A percentile compares a stretch with the other conserved stretches of the same genome.
Evolutionary conservation across 1,140 invertebrate genomes (phyloP).

Genomic region (Drosophila ogumai): DNA sequence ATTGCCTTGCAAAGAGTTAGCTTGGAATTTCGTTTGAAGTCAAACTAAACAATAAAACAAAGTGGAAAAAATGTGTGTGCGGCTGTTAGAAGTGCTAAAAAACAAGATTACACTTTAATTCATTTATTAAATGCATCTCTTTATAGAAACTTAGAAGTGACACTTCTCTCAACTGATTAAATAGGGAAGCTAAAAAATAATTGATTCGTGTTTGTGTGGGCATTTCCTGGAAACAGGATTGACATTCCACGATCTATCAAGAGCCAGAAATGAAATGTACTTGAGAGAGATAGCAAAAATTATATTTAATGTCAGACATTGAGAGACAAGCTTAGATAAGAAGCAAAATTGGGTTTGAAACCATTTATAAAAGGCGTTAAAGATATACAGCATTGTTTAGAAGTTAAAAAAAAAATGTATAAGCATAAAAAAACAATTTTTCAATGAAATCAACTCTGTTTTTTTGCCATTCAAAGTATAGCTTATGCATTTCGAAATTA

Average conservation of each 20-base stretch:
- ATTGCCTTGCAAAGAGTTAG: background rate
- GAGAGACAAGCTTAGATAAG: background rate
- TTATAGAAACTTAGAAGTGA: background rate
- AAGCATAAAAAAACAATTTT: background rate
- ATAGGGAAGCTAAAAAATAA: conserved; percentile 1
- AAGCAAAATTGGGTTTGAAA: background rate
- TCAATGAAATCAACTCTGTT: background rate
- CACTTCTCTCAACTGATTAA: conserved; percentile 3
- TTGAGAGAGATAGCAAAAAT: background rate
- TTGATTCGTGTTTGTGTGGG: background rate
- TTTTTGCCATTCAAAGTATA: too few relatives aligned
- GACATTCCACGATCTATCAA: background rate
- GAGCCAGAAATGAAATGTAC: background rate
- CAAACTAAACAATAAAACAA: background rate
- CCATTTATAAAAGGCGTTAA: too few relatives aligned
- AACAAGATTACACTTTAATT: conserved; percentile 6
- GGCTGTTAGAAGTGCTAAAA: background rate
- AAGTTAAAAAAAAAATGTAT: background rate
- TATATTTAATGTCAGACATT: background rate
- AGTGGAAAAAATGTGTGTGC: background rate
- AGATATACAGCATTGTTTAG: background rate
- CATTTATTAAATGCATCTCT: background rate
- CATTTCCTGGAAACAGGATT: conserved; percentile 6
- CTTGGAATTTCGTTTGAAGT: conserved; percentile 8
- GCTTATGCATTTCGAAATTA: background rate